Base-by-base conservation (phyloP, 1,140 invertebrate species). In the Scaptomyza graminum region DNA sequence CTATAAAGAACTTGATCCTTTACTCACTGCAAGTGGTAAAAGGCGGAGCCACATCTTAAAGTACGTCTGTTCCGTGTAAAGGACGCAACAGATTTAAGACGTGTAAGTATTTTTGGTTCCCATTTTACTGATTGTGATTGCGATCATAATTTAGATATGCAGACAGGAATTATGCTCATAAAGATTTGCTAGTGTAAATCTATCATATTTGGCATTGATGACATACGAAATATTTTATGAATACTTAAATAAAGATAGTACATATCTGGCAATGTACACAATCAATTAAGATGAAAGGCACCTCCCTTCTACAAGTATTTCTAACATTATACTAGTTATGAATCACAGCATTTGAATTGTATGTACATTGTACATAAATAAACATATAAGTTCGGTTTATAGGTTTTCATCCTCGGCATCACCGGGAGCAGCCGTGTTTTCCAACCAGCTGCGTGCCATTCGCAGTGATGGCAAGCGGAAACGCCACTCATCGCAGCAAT, bases 401-500 rank as follows among this genome's bases (percentile, higher is more conserved):
- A 70, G 22, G 47, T 73, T 52, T 51, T 72, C 59, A n/a, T 74
- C 68, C 4, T 69, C 57, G 5, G 55, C 12, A 41, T 41, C 59
- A 11, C 49, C 54, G 34, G 28, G 15, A 37, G 28, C 15, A 3
- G 15, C 15, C 37, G 11, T 12, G 1, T 50, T 46, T 3, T 61
- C 13, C 13, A 67, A 8, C 90, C 90, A 91, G 12, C 41, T 44
- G 11, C 74, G 74, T 1, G 80, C 71, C 25, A 75, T 49, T 2
- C 76, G 49, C 8, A 90, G 34, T 0, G 82, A 60, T 1, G 90
- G 90, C 34, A 91, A 63, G 0, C 90, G 76, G 44, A 91, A 82
- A 5, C 90, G 77, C 90, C 90, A 91, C 52, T 91, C 90, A 31
- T 91, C 85, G 25, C 66, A 79, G 16, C 90, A 80, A 13, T 85